Evolutionary conservation across 2,113 vertebrate genomes (phyloP).

Genomic region (Amblyopsis rosae): DNA sequence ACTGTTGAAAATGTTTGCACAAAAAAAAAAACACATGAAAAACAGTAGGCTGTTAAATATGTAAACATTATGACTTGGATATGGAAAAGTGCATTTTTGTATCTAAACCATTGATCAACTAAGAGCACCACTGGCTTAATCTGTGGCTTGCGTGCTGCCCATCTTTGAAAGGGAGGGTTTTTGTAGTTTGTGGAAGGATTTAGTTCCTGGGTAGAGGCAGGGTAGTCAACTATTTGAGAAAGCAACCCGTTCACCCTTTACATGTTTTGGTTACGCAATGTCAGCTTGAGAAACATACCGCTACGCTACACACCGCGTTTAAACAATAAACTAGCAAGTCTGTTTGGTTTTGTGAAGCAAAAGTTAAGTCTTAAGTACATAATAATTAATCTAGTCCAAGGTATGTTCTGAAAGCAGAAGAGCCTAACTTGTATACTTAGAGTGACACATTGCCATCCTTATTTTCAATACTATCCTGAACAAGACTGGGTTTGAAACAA

Average conservation of each 20-base stretch:
- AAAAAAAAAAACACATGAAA: neutral
- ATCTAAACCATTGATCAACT: slow-evolving; percentile 47
- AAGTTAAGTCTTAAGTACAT: slow-evolving; percentile 23
- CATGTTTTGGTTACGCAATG: slow-evolving; percentile 14
- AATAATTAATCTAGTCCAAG: slow-evolving; percentile 17
- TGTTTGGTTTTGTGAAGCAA: neutral
- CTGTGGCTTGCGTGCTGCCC: slow-evolving; percentile 30
- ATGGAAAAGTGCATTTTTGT: slow-evolving; percentile 56
- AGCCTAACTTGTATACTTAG: slow-evolving; percentile 25
- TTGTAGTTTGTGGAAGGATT: slow-evolving; percentile 10
- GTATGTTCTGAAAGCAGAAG: slow-evolving; percentile 5
- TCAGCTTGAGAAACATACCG: neutral
- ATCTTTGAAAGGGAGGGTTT: slow-evolving; percentile 31
- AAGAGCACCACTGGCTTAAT: slow-evolving; percentile 32
- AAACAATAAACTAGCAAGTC: slow-evolving; percentile 8
- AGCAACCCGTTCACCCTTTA: slow-evolving; percentile 15
- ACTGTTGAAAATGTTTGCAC: neutral
- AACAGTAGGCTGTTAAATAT: neutral
- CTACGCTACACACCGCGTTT: neutral
- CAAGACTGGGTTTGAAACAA: slow-evolving; percentile 72
- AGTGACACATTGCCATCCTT: slow-evolving; percentile 46
- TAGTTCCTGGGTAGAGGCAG: slow-evolving; percentile 10
- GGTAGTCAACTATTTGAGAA: slow-evolving; percentile 3
- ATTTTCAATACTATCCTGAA: slow-evolving; percentile 66
- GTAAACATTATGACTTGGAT: slow-evolving; percentile 27